A percentile compares a stretch with the other conserved stretches of the same genome.
These are phyloP conservation scores for Cercopithecus mona DNA, from an alignment of 2,113 vertebrate genomes.

Conservation along the genomic window DNA sequence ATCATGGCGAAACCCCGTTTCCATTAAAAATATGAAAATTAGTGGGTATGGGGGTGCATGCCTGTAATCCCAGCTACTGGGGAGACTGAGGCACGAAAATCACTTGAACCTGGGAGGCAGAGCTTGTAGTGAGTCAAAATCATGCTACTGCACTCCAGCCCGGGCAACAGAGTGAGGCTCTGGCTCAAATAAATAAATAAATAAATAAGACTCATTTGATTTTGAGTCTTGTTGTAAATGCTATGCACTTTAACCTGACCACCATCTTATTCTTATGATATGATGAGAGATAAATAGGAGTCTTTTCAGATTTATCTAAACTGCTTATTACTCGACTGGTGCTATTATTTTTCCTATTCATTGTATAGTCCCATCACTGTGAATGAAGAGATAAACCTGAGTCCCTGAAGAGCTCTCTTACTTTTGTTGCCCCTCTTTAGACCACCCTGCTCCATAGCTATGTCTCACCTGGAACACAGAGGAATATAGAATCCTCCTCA, in stretches of 20 bases:
- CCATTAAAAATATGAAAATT: no score
- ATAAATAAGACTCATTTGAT: neutral
- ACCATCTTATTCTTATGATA: neutral
- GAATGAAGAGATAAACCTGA: neutral
- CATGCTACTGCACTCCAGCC: no score
- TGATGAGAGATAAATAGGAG: constrained; percentile 4
- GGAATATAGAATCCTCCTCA: neutral
- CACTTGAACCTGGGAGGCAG: no score
- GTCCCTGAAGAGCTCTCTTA: neutral
- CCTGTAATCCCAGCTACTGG: no score
- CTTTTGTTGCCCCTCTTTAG: neutral
- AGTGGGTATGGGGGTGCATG: no score
- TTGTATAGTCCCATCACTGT: neutral
- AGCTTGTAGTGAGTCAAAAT: no score
- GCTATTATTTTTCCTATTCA: neutral
- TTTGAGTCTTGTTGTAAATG: neutral
- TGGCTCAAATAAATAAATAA: no score
- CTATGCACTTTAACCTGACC: constrained; percentile 4
- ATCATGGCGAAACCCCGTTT: no score
- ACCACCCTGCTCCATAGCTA: neutral
- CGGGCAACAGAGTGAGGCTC: no score
- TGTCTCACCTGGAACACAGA: neutral
- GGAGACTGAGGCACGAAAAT: no score
- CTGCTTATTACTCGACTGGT: neutral
- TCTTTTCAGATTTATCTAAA: neutral